Conservation (phyloP, 53 echinoderm and acorn worm genomes). For the Paracentrotus lividus region DNA sequence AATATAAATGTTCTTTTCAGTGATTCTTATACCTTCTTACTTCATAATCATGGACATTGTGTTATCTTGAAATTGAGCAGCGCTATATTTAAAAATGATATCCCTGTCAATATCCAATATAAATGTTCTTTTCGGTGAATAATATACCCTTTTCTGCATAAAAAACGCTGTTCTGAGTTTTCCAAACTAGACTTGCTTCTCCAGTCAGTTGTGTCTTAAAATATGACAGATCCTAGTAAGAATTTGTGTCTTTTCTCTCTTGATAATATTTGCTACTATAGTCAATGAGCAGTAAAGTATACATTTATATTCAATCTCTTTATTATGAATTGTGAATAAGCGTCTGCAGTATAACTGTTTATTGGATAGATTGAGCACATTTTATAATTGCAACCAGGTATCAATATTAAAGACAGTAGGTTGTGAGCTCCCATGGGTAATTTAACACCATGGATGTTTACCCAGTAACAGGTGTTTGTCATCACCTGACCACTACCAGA, state of each 20-base stretch:
- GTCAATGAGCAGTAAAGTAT: neutral
- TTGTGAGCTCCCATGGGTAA: too few relatives aligned
- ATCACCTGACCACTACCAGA: too few relatives aligned
- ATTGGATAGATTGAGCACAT: too few relatives aligned
- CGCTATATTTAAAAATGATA: neutral
- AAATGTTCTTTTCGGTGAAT: neutral
- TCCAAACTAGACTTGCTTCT: neutral
- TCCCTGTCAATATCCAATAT: neutral
- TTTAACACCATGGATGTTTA: too few relatives aligned
- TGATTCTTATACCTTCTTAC: too few relatives aligned
- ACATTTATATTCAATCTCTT: neutral
- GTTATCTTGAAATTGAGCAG: slow-evolving; percentile 18
- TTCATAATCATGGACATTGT: neutral
- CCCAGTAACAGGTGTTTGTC: too few relatives aligned
- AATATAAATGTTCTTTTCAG: too few relatives aligned
- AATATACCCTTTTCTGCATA: neutral
- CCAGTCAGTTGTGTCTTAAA: neutral
- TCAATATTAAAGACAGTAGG: too few relatives aligned
- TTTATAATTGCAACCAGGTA: too few relatives aligned
- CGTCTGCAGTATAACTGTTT: neutral
- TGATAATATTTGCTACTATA: neutral
- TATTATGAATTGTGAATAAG: neutral
- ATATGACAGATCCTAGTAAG: neutral
- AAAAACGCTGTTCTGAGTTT: neutral
- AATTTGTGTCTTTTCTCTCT: neutral